These are phyloP conservation scores for Alouatta palliata DNA, from an alignment of 2,113 vertebrate genomes.

Conservation along the genomic window DNA sequence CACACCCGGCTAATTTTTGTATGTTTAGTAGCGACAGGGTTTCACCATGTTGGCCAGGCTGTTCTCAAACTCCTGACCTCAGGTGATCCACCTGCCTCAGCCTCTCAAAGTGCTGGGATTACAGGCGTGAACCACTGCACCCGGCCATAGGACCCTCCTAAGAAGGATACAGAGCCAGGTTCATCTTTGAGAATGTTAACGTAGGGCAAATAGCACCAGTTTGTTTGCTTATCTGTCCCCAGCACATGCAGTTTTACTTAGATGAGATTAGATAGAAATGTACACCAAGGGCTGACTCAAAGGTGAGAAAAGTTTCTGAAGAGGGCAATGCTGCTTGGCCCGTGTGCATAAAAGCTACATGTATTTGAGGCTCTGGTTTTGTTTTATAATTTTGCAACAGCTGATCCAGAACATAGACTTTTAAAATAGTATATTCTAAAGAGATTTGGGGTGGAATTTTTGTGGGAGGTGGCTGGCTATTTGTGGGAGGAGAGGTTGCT, in stretches of 20 bases:
- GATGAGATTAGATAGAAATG: not conserved
- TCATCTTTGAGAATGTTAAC: not conserved
- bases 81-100: too few species aligned
- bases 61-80: too few species aligned
- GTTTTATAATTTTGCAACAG: not conserved
- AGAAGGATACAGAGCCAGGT: not conserved
- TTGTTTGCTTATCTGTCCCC: not conserved
- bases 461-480: not conserved
- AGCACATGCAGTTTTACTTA: not conserved
- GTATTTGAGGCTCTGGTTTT: not conserved
- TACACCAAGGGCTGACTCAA: not conserved
- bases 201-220: fast-evolving
- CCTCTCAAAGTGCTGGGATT: too few species aligned
- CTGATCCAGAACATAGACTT: not conserved
- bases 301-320: not conserved
- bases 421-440: not conserved
- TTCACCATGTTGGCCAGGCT: too few species aligned
- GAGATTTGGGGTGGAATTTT: not conserved
- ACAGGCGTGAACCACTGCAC: too few species aligned
- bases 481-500: not conserved
- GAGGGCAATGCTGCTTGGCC: not conserved
- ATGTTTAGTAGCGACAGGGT: too few species aligned
- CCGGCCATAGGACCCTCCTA: not conserved
- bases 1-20: too few species aligned
- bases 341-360: not conserved